These are phyloP conservation scores for Anneissia japonica DNA, from an alignment of 35 echinoderm and acorn worm genomes.

Conservation along the genomic window DNA sequence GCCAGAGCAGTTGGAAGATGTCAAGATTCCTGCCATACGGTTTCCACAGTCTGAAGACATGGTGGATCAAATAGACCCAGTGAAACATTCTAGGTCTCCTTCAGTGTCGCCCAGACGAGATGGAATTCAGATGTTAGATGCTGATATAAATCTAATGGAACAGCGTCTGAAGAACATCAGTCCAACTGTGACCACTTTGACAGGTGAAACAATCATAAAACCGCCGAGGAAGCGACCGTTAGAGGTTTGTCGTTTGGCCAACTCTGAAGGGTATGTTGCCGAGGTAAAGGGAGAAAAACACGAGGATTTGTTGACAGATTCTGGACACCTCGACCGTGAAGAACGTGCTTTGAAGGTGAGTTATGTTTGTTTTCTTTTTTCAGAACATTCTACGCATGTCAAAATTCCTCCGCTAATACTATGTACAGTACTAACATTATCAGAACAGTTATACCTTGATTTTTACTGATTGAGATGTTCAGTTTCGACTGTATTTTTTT, in stretches of 20 bases:
- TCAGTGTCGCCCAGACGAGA: neutral
- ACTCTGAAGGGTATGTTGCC: conserved; percentile 34
- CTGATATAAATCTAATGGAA: neutral
- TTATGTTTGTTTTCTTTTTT: no score
- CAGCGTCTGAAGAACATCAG: neutral
- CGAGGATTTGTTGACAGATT: conserved; percentile 38
- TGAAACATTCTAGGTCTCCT: neutral
- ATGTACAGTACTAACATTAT: no score
- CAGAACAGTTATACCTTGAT: no score
- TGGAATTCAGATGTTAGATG: neutral
- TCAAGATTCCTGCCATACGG: neutral
- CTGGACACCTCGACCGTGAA: conserved; percentile 34
- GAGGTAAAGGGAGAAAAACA: conserved; percentile 1
- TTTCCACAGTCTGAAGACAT: neutral
- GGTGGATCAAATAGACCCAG: neutral
- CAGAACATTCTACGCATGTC: no score
- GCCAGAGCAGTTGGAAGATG: neutral
- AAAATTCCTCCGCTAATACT: no score
- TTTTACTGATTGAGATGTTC: no score
- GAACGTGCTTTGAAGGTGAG: conserved; percentile 63
- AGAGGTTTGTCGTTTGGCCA: conserved; percentile 28
- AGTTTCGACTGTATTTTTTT: no score
- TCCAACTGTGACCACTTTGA: neutral
- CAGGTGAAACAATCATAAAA: conserved; percentile 1
- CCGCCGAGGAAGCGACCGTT: neutral